These are phyloP conservation scores for Cephus spinipes DNA, from an alignment of 2,888 invertebrate genomes.

Conservation along the genomic window DNA sequence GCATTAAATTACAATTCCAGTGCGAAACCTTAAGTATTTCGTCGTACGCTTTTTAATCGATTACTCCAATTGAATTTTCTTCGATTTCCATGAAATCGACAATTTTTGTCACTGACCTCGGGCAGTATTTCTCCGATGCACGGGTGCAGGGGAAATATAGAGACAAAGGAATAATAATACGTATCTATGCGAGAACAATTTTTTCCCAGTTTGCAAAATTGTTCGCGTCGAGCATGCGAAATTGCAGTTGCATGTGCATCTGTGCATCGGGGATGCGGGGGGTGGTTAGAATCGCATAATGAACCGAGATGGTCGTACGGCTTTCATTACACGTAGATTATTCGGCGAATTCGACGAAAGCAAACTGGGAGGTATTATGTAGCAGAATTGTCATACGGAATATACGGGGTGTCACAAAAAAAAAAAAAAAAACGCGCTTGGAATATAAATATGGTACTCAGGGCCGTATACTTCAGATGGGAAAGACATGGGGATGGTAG, in stretches of 20 bases:
- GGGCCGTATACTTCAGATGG: background rate
- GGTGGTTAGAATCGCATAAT: background rate
- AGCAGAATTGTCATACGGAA: background rate
- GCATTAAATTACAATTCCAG: background rate
- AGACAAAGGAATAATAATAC: background rate
- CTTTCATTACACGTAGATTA: conserved; percentile 7
- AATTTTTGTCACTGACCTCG: background rate
- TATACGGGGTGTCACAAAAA: background rate
- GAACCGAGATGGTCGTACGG: background rate
- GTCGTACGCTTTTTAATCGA: background rate
- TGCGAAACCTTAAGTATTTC: background rate
- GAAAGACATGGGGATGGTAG: background rate
- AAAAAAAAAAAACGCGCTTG: background rate
- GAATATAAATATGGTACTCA: background rate
- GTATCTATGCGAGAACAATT: background rate
- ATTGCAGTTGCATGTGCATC: background rate
- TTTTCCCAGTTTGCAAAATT: background rate
- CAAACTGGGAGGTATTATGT: background rate
- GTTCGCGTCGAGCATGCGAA: background rate
- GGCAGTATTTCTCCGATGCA: background rate
- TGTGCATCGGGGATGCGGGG: background rate
- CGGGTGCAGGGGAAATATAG: background rate
- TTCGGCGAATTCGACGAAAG: background rate
- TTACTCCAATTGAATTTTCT: background rate
- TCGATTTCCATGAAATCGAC: background rate